Evolutionary conservation across 2,888 invertebrate genomes (phyloP), one percentile per base, ranked within the genome.

Genomic region (Taphrorychus bicolor): DNA sequence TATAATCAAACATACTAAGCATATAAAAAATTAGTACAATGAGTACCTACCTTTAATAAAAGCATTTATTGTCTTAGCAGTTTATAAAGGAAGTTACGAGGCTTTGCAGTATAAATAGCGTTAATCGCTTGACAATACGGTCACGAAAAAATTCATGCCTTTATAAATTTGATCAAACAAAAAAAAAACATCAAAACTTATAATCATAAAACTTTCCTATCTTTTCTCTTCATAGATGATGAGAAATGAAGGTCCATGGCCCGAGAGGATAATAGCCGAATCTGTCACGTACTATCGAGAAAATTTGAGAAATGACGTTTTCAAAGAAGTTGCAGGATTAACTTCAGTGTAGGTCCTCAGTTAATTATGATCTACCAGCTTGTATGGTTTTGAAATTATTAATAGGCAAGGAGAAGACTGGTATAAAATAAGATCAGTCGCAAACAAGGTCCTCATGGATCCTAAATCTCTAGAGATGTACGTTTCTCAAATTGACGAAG

Each of bases 401-500:
- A 9, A 7, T 65, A 80, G 87, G 32, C 84, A 87, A 74, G 86
- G 86, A 4, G 83, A 85, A 59, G 84, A 85, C 68, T 87, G 87
- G 87, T 84, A 84, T 72, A 78, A 84, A 53, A 76, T 86, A n/a
- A 76, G 87, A 59, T 81, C 82, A 22, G 82, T 82, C 11, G 83
- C 85, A 1, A 86, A 86, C 73, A 84, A 84, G 66, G 82, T 85
- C 68, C 80, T 87, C 80, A 82, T 87, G 84, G 80, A 84, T 68
- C 86, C 87, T 0, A 80, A 82, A 69, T 74, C 74, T 2, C 73
- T 74, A 0, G 73, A 75, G 53, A 73, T 75, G 52, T 81, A 81
- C 65, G 73, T 78, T 3, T 68, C 69, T 2, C 73, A 71, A 18
- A 78, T 81, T 70, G 77, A 80, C 61, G 66, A 69, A 2, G 76